Percentiles rank a stretch among this genome's conserved stretches.
phyloP scores from a whole-genome alignment of 1,140 invertebrate species.

The Trissolcus basalis region DNA sequence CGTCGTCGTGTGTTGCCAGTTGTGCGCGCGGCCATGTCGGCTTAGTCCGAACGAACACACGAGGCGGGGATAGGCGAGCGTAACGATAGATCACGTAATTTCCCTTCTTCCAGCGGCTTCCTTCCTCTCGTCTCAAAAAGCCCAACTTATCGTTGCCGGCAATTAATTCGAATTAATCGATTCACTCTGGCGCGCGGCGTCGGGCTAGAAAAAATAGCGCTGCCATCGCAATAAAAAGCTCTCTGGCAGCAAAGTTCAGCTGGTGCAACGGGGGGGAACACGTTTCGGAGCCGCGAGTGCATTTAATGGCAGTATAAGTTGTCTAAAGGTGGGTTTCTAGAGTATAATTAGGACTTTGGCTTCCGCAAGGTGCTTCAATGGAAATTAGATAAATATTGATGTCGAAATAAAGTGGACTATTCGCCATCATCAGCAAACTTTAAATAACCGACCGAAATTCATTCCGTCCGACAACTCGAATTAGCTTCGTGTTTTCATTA shows the following conservation, averaged over 20 bases:
- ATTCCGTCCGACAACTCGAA: no score
- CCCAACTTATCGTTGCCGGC: conserved; percentile 29
- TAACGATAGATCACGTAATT: conserved; percentile 60
- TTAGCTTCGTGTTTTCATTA: no score
- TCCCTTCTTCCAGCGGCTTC: conserved; percentile 28
- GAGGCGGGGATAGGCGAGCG: conserved; percentile 37
- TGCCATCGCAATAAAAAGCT: conserved; percentile 19
- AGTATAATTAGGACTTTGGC: conserved; percentile 25
- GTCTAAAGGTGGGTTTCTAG: conserved; percentile 22
- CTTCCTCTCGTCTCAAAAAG: conserved; percentile 36
- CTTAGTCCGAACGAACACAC: conserved; percentile 54
- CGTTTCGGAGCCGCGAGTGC: conserved; percentile 28
- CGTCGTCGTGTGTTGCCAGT: conserved; percentile 55
- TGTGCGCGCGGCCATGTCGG: conserved; percentile 58
- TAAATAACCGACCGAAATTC: not conserved
- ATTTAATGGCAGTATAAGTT: conserved; percentile 49
- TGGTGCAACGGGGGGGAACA: conserved; percentile 6
- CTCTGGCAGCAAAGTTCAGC: no score
- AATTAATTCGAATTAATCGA: conserved; percentile 52
- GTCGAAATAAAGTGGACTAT: conserved; percentile 11
- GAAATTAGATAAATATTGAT: conserved; percentile 30
- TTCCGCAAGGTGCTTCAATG: conserved; percentile 22
- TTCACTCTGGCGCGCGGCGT: conserved; percentile 15
- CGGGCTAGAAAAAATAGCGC: conserved; percentile 8
- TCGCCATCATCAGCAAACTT: conserved; percentile 1